A percentile compares a stretch with the other conserved stretches of the same genome.
phyloP scores from a whole-genome alignment of 23 tunicate species.

The Halocynthia aurantium region DNA sequence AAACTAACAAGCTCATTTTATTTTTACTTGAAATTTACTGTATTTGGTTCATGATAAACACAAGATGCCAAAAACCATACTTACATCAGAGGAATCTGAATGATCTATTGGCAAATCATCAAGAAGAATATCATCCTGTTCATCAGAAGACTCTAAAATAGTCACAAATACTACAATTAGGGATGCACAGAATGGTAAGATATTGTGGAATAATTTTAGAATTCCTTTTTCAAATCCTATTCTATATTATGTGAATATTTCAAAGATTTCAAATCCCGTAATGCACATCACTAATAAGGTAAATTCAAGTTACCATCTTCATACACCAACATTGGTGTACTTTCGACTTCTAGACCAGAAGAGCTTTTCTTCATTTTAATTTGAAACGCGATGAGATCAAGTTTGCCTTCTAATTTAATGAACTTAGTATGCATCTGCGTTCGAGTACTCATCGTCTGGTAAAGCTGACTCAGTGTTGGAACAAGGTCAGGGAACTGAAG shows the following conservation, averaged over 20 bases:
- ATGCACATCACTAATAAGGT: too few relatives aligned
- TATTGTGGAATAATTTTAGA: too few relatives aligned
- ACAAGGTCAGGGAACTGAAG: slow-evolving; percentile 58
- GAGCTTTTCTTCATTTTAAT: slow-evolving; percentile 26
- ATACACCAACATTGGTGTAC: slow-evolving; percentile 31
- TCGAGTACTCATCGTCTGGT: slow-evolving; percentile 57
- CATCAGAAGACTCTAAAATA: slow-evolving; percentile 30
- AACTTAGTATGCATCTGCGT: slow-evolving; percentile 46
- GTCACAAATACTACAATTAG: too few relatives aligned
- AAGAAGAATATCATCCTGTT: slow-evolving; percentile 14
- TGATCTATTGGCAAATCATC: slow-evolving; percentile 20
- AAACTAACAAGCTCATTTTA: not conserved
- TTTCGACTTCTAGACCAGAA: slow-evolving; percentile 10
- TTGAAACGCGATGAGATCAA: slow-evolving; percentile 58
- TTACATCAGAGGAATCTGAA: slow-evolving; percentile 23
- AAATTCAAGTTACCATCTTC: slow-evolving; percentile 54
- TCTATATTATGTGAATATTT: too few relatives aligned
- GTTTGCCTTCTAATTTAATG: slow-evolving; percentile 57
- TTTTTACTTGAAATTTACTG: not conserved
- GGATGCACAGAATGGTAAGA: too few relatives aligned
- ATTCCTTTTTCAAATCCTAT: too few relatives aligned
- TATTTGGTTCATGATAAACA: not conserved
- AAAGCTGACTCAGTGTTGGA: slow-evolving; percentile 38
- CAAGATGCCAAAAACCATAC: slow-evolving; percentile 1
- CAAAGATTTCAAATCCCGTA: too few relatives aligned